Conservation (phyloP, 2,113 vertebrate species). For the Lates calcarifer region DNA sequence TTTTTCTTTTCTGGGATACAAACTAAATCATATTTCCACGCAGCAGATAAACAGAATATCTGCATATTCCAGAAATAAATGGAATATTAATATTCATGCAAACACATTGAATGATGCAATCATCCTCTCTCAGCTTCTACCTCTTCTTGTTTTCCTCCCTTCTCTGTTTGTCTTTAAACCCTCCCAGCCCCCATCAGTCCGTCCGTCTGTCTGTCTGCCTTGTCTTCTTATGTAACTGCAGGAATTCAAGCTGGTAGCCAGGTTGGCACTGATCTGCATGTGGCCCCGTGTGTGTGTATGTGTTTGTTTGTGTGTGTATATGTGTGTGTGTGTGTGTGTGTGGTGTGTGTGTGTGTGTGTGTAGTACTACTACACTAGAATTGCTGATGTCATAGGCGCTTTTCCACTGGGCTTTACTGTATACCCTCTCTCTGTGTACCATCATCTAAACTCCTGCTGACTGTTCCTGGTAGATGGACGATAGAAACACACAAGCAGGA, state of each 20-base stretch:
- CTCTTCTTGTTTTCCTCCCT: slow-evolving; percentile 26
- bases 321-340: slow-evolving; percentile 1
- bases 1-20: not conserved
- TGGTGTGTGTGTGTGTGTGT: slow-evolving; percentile 12
- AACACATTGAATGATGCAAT: slow-evolving; percentile 47
- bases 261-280: slow-evolving; percentile 55
- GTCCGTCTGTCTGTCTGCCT: slow-evolving; percentile 19
- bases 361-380: slow-evolving; percentile 46
- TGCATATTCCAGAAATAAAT: slow-evolving; percentile 35
- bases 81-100: slow-evolving; percentile 39
- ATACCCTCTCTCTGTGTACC: not conserved
- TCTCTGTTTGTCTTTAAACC: slow-evolving; percentile 43
- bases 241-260: slow-evolving; percentile 59
- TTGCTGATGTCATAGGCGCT: slow-evolving; percentile 48
- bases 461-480: not conserved
- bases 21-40: not conserved
- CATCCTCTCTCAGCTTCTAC: slow-evolving; percentile 11
- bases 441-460: not conserved
- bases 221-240: slow-evolving; percentile 58
- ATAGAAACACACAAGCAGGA: not conserved
- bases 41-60: slow-evolving; percentile 7
- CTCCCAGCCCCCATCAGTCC: slow-evolving; percentile 27
- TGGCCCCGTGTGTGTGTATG: slow-evolving; percentile 25
- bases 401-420: slow-evolving; percentile 17
- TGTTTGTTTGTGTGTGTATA: slow-evolving; percentile 8